Conservation (phyloP, 2,113 vertebrate genomes). For the Brachypodius melanocephalos region DNA sequence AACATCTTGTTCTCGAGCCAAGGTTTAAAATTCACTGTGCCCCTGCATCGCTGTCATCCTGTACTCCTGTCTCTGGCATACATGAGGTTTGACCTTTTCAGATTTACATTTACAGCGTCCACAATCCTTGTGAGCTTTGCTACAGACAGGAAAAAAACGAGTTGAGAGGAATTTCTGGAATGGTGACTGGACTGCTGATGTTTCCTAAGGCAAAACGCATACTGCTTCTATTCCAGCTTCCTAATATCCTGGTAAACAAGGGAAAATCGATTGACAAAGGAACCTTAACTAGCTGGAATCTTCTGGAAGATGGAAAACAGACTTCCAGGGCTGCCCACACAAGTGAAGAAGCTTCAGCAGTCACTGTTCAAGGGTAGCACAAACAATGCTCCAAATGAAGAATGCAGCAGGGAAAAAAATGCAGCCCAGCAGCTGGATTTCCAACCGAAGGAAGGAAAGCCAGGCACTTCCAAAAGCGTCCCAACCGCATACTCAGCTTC, state of each 20-base stretch:
- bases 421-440: background rate
- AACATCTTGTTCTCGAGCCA: background rate
- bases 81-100: conserved; percentile 52
- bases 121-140: background rate
- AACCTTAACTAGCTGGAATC: conserved; percentile 12
- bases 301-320: background rate
- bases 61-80: background rate
- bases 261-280: conserved; percentile 32
- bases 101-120: background rate
- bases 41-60: background rate
- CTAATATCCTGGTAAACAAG: conserved; percentile 10
- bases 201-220: conserved; percentile 29
- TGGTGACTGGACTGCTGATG: conserved; percentile 21
- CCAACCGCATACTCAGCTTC: background rate
- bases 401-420: background rate
- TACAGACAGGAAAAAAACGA: background rate
- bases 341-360: background rate
- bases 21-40: background rate
- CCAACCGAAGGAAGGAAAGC: background rate
- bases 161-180: conserved; percentile 45
- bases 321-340: background rate
- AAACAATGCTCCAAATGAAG: background rate
- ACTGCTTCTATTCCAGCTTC: background rate
- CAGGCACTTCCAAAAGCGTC: background rate
- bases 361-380: background rate